phyloP scores from a whole-genome alignment of 2,113 vertebrate genomes.

The Colinus virginianus region DNA sequence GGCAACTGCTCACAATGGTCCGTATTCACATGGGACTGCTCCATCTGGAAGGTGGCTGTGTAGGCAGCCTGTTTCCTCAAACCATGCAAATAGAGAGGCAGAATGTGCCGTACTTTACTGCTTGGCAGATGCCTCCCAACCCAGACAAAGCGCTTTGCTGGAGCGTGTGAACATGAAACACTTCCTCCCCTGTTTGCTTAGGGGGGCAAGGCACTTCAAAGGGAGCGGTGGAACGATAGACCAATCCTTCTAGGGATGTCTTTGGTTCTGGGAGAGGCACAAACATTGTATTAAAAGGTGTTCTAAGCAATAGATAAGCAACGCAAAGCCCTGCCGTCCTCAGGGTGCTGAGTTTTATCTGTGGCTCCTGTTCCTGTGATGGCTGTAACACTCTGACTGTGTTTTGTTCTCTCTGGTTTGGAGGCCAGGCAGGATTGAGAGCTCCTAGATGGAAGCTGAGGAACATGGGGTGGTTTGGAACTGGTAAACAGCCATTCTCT shows the following conservation, averaged over 20 bases:
- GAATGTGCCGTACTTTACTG: not conserved
- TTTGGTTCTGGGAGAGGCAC: not conserved
- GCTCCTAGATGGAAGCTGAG: not conserved
- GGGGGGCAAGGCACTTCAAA: not conserved
- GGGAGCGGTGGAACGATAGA: not conserved
- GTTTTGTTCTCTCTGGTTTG: not conserved
- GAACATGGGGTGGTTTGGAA: not conserved
- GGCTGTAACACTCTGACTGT: not conserved
- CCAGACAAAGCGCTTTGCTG: not conserved
- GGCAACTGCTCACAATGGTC: not conserved
- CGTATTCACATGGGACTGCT: not conserved
- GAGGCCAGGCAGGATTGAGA: not conserved
- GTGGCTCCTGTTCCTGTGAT: not conserved
- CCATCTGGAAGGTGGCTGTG: not conserved
- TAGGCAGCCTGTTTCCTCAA: not conserved
- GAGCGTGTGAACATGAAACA: not conserved
- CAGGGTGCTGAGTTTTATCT: not conserved
- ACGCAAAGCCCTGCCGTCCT: not conserved
- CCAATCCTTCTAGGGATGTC: not conserved
- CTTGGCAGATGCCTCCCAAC: not conserved
- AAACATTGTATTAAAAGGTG: accelerated
- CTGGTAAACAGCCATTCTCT: not conserved
- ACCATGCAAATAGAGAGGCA: not conserved
- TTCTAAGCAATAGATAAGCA: not conserved
- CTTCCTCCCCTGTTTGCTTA: not conserved